Percentiles rank a stretch among this genome's conserved stretches.
Evolutionary conservation across 2,888 invertebrate species (phyloP).

Genomic region (Callyntrura guangdongensis): DNA sequence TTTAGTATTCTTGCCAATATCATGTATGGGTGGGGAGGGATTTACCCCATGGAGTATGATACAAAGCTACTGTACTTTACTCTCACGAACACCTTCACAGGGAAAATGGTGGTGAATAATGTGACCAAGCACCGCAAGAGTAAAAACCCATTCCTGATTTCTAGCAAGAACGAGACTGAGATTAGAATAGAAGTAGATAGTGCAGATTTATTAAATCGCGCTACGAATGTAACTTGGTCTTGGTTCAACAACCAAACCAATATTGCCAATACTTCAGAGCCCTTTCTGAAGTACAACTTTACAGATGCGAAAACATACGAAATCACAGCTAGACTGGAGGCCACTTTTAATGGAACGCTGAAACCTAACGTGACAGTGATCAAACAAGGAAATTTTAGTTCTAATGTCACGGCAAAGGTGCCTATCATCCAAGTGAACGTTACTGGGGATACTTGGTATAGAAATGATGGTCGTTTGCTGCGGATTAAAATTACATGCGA

Average conservation of each 20-base stretch:
- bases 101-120: slow-evolving; percentile 79
- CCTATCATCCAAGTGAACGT: slow-evolving; percentile 91
- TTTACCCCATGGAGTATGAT: slow-evolving; percentile 62
- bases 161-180: slow-evolving; percentile 79
- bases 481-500: slow-evolving; percentile 90
- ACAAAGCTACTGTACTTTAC: slow-evolving; percentile 65
- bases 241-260: slow-evolving; percentile 77
- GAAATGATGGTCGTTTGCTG: slow-evolving; percentile 91
- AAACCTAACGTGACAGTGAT: slow-evolving; percentile 48
- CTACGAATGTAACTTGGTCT: slow-evolving; percentile 77
- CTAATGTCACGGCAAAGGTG: slow-evolving; percentile 90
- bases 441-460: slow-evolving; percentile 93
- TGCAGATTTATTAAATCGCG: slow-evolving; percentile 71
- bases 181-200: slow-evolving; percentile 79
- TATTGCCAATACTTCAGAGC: slow-evolving; percentile 78
- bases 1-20: slow-evolving; percentile 78
- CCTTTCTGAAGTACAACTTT: slow-evolving; percentile 80
- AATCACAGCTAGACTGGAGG: slow-evolving; percentile 77
- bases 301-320: slow-evolving; percentile 78
- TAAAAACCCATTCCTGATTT: slow-evolving; percentile 72
- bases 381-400: slow-evolving; percentile 90
- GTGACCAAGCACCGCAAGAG: slow-evolving; percentile 59
- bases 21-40: slow-evolving; percentile 53
- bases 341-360: slow-evolving; percentile 71
- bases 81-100: slow-evolving; percentile 78